Base-by-base conservation (phyloP, 30 jellyfish, hydroid and myxozoan genomes). In the Mastigias papua region DNA sequence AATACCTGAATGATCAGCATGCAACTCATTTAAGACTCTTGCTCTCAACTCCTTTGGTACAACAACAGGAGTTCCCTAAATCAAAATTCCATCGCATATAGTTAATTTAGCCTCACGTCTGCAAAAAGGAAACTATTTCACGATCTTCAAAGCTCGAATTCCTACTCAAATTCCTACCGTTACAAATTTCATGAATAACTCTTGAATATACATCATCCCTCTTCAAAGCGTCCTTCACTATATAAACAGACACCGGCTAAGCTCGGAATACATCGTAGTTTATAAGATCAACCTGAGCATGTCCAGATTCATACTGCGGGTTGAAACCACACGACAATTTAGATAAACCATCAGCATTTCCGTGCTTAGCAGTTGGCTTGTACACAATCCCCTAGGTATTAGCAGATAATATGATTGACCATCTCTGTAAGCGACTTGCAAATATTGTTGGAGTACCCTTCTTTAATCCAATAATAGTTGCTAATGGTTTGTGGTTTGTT, bases 231-330 rank as follows among this genome's bases (percentile, higher is more conserved):
- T n/a, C 76, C 76, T 81, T 81, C 46, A 83, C 70, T 28, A 58
- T 58, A 19, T 11, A 9, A 17, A 58, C 80, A 83, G 93, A 83
- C 76, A 69, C 87, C 32, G 87, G 80, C 79, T 69, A 83, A 68
- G 86, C 28, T 49, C 86, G 76, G 70, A 84, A 83, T n/a, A n/a
- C 93, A 29, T 69, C 93, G 34, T 68, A 83, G 22, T 83, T 87
- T 65, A 83, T 80, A 27, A 83, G 78, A 60, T 83, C 69, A 57
- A 83, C 80, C 93, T 69, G 51, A 51, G 93, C 93, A 83, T 83
- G 86, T 34, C 93, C 93, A 83, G 87, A 84, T 49, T 84, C 93
- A 69, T 69, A 84, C 93, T 69, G 93, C 71, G 86, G 93, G 87
- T 84, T 81, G 62, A 84, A 69, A 28, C 86, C 86, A 74, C 86